These are phyloP conservation scores for Bombyx mandarina DNA, from an alignment of 1,140 invertebrate genomes.

Conservation along the genomic window DNA sequence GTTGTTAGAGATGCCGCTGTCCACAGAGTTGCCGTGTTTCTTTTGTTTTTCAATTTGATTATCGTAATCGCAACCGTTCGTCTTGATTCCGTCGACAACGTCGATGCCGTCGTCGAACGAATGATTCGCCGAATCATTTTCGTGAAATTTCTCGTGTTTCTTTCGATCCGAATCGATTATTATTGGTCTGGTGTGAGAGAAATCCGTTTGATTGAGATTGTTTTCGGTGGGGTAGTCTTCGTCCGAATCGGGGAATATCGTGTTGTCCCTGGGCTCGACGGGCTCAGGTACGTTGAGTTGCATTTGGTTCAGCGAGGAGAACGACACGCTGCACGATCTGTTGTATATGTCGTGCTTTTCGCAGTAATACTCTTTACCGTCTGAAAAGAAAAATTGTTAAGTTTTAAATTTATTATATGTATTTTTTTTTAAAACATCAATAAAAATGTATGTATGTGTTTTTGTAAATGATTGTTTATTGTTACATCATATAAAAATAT, in stretches of 20 bases:
- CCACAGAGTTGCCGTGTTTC: slow-evolving; percentile 53
- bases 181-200: slow-evolving; percentile 59
- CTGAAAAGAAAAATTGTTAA: slow-evolving; percentile 25
- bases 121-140: slow-evolving; percentile 54
- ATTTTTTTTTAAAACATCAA: too few species aligned
- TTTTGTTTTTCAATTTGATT: slow-evolving; percentile 24
- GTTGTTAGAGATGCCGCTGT: slow-evolving; percentile 58
- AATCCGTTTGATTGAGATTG: slow-evolving; percentile 58
- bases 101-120: slow-evolving; percentile 57
- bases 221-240: slow-evolving; percentile 61
- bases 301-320: slow-evolving; percentile 52
- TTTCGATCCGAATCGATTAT: slow-evolving; percentile 53
- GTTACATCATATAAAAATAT: too few species aligned
- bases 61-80: slow-evolving; percentile 31
- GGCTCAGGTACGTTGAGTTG: slow-evolving; percentile 55
- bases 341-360: slow-evolving; percentile 61
- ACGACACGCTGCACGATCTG: slow-evolving; percentile 47
- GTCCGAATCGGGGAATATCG: slow-evolving; percentile 43
- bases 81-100: slow-evolving; percentile 40
- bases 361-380: slow-evolving; percentile 59
- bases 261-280: slow-evolving; percentile 38
- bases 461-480: too few species aligned
- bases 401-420: too few species aligned
- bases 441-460: too few species aligned
- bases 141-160: slow-evolving; percentile 42